Evolutionary conservation across 2,888 invertebrate genomes (phyloP).

Genomic region (Brenthis hecate): DNA sequence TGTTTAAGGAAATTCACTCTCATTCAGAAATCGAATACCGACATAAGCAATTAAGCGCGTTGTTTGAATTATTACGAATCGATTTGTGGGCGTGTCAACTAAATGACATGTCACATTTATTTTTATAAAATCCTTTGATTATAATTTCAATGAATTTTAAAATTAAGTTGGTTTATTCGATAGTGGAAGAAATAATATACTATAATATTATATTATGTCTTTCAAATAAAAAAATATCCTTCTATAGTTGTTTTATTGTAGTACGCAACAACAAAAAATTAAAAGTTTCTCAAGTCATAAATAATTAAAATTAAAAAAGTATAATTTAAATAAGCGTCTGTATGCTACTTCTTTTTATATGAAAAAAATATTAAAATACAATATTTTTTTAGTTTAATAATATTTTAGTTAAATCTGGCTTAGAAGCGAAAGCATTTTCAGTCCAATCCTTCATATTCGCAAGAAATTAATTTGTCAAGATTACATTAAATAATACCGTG

Average conservation of each 20-base stretch:
- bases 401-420: slow-evolving; percentile 8
- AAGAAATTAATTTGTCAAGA: slow-evolving; percentile 57
- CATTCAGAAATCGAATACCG: slow-evolving; percentile 59
- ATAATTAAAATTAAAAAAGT: no score
- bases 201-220: no score
- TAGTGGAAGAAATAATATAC: no score
- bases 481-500: slow-evolving; percentile 47
- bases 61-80: slow-evolving; percentile 51
- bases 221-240: no score
- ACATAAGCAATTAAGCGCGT: slow-evolving; percentile 68
- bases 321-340: no score
- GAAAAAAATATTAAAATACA: no score
- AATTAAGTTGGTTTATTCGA: no score
- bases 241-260: no score
- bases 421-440: slow-evolving; percentile 17
- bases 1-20: slow-evolving; percentile 57
- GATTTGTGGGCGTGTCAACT: slow-evolving; percentile 54
- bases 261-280: no score
- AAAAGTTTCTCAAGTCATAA: no score
- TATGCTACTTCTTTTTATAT: no score
- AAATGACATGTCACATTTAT: slow-evolving; percentile 61
- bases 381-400: not conserved
- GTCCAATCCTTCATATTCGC: slow-evolving; percentile 17
- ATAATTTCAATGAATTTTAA: not conserved
- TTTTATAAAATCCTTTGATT: slow-evolving; percentile 40